These are phyloP conservation scores for Malacoctenus gilli DNA, from an alignment of 2,797 vertebrate genomes.

Conservation along the genomic window DNA sequence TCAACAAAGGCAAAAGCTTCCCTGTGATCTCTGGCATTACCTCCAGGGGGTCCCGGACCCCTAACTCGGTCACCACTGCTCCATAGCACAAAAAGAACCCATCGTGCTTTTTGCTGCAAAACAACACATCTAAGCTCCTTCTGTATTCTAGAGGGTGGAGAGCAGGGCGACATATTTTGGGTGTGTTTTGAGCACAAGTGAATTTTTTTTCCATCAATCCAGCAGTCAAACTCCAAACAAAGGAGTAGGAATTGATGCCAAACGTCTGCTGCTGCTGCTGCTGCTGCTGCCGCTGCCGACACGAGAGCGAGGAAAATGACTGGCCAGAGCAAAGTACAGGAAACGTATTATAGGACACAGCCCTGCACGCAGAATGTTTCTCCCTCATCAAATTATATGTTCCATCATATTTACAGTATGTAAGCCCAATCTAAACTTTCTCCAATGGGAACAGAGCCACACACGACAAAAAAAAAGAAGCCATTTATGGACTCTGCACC, in stretches of 20 bases:
- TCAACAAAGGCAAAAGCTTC: too few relatives aligned
- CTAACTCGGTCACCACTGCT: too few relatives aligned
- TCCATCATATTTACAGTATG: slow-evolving; percentile 11
- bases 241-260: slow-evolving; percentile 22
- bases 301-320: not conserved
- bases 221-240: slow-evolving; percentile 30
- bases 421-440: not conserved
- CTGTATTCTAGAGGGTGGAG: too few relatives aligned
- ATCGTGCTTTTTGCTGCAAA: too few relatives aligned
- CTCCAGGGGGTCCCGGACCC: too few relatives aligned
- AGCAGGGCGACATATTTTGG: slow-evolving; percentile 18
- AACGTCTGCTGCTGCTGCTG: slow-evolving; percentile 16
- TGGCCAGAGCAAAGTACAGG: slow-evolving; percentile 5
- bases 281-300: too few relatives aligned
- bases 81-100: too few relatives aligned
- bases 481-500: not conserved
- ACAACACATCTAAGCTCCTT: too few relatives aligned
- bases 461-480: not conserved
- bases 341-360: slow-evolving; percentile 6
- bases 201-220: slow-evolving; percentile 28
- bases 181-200: slow-evolving; percentile 2
- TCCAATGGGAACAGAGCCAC: slow-evolving; percentile 2
- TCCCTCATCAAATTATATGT: slow-evolving; percentile 5
- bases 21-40: too few relatives aligned
- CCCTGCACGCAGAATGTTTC: not conserved